Conservation (phyloP, 2,113 vertebrate genomes). For the Tylochromis polylepis region DNA sequence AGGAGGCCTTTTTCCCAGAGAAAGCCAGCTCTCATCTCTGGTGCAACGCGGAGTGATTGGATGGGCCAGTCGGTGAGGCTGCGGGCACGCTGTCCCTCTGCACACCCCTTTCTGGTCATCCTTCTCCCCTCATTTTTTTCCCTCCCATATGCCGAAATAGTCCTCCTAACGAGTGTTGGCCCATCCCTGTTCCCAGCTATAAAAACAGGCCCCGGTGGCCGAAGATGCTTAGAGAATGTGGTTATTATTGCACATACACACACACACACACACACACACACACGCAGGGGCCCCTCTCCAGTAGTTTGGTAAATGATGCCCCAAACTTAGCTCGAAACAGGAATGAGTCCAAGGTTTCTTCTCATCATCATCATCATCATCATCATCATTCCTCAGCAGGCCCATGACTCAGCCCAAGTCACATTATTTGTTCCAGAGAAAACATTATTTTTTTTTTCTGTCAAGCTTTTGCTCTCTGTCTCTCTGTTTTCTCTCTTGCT, state of each 20-base stretch:
- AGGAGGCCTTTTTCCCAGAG: constrained; percentile 25
- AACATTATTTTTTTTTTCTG: constrained; percentile 65
- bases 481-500: constrained; percentile 45
- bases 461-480: constrained; percentile 31
- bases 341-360: constrained; percentile 73
- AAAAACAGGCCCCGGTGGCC: constrained; percentile 74
- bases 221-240: constrained; percentile 80
- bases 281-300: constrained; percentile 62
- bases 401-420: constrained; percentile 75
- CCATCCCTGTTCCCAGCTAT: constrained; percentile 77
- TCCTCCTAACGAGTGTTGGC: constrained; percentile 66
- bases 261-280: constrained; percentile 14
- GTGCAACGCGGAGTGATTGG: constrained; percentile 9
- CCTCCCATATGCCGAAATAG: constrained; percentile 69
- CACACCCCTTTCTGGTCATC: constrained; percentile 53
- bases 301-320: constrained; percentile 78
- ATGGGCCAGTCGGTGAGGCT: not conserved
- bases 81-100: constrained; percentile 22
- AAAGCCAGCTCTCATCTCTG: constrained; percentile 35
- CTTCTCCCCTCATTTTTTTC: constrained; percentile 48
- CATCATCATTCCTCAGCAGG: constrained; percentile 71
- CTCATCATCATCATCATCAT: constrained; percentile 69
- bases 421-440: constrained; percentile 82
- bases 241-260: constrained; percentile 74
- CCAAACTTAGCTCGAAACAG: constrained; percentile 72